Percentiles rank a stretch among this genome's conserved stretches.
Conservation (phyloP, 1,140 invertebrate genomes). For the Drosophila carrolli region DNA sequence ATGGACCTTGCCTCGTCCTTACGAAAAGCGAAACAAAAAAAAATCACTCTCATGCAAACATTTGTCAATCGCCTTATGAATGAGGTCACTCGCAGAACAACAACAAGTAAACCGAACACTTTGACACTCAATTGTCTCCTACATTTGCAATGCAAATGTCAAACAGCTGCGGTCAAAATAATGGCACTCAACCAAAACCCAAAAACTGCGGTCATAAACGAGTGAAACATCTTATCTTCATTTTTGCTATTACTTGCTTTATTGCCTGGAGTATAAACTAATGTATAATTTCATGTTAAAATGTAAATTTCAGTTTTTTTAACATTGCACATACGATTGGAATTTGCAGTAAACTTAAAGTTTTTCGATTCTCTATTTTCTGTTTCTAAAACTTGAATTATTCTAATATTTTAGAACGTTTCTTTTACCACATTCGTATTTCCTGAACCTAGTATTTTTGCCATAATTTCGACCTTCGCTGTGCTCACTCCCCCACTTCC, state of each 20-base stretch:
- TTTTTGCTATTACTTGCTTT: background rate
- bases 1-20: slow-evolving; percentile 31
- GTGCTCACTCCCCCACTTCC: background rate
- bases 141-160: slow-evolving; percentile 70
- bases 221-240: slow-evolving; percentile 1
- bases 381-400: too few species aligned
- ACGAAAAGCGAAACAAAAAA: background rate
- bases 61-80: slow-evolving; percentile 49
- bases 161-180: slow-evolving; percentile 36
- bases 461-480: background rate
- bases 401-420: too few species aligned
- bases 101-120: slow-evolving; percentile 25
- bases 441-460: too few species aligned
- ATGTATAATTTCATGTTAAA: too few species aligned
- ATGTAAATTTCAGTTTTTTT: too few species aligned
- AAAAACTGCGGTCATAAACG: background rate
- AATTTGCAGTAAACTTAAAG: too few species aligned
- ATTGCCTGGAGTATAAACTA: background rate
- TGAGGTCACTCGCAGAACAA: slow-evolving; percentile 47
- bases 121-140: slow-evolving; percentile 45
- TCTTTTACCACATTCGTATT: background rate
- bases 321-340: too few species aligned
- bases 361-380: too few species aligned
- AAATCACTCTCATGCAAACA: slow-evolving; percentile 4
- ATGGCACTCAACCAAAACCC: slow-evolving; percentile 9